Evolutionary conservation across 1,140 invertebrate genomes (phyloP), one percentile per base, ranked within the genome.

Genomic region (Heliconius himera): DNA sequence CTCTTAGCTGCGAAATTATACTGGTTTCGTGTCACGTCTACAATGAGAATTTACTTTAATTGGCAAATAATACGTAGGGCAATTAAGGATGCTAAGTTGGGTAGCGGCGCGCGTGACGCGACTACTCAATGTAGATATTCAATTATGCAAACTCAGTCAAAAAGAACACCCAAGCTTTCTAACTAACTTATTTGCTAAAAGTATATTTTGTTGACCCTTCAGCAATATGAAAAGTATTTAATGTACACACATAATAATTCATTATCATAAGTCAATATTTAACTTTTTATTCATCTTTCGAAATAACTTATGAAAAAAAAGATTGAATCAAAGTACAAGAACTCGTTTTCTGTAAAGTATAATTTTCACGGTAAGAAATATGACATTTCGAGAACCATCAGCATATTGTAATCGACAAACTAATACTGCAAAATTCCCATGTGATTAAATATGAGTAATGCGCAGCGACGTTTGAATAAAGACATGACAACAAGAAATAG

Each of bases 51-150:
- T 93, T 92, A 94, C 92, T 94, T 93, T 95, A 95, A 95, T 95
- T 95, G 94, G 94, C 94, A 94, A 94, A 95, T 95, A 95, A 95
- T 95, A 95, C 94, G 91, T 89, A 94, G 89, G 94, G 91, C 90
- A 95, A 95, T 95, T 94, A 94, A 90, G 93, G 93, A 94, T 93
- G 91, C 91, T 90, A 91, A 93, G 93, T 92, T 88, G 91, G 93
- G 90, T 87, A 87, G 91, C 91, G 88, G 89, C 90, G 91, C 88
- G 89, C 93, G 94, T 94, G 92, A 92, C 89, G 84, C 86, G 93
- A 94, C 89, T 94, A 86, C 83, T 80, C 81, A 94, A 87, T 86
- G 86, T 89, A 89, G 89, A 86, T 91, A 93, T 94, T 94, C 93
- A 93, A 94, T 93, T 93, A 94, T 93, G 93, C 91, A 92, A 93